These are phyloP conservation scores for Fratercula arctica DNA, from an alignment of 2,797 vertebrate genomes.

Conservation along the genomic window DNA sequence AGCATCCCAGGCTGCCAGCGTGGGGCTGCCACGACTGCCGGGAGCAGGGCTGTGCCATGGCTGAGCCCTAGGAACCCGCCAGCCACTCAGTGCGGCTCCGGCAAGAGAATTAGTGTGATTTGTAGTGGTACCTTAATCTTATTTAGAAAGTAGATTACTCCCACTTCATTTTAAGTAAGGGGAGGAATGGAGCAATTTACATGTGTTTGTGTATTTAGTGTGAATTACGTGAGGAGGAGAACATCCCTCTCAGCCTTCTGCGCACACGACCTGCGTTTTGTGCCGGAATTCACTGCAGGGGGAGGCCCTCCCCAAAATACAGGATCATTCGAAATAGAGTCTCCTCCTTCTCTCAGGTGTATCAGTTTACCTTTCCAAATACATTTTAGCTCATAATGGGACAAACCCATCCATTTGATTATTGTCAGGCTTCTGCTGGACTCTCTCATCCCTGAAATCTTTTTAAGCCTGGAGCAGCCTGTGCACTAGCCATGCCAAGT, in stretches of 20 bases:
- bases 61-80: fast-evolving
- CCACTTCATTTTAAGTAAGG: neutral
- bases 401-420: neutral
- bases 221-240: neutral
- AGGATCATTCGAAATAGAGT: fast-evolving
- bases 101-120: neutral
- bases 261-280: neutral
- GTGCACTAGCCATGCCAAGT: neutral
- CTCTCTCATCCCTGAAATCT: neutral
- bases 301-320: no score
- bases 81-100: neutral
- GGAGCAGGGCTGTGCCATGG: neutral
- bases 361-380: neutral
- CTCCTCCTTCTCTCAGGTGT: neutral
- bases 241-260: neutral
- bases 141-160: neutral
- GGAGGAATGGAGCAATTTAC: neutral
- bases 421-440: neutral
- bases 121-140: neutral
- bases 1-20: neutral
- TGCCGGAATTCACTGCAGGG: neutral
- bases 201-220: neutral
- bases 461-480: neutral
- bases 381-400: fast-evolving
- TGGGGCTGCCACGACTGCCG: fast-evolving